Conservation (phyloP, 2,797 vertebrate genomes). For the Schizopygopsis malacanthus region DNA sequence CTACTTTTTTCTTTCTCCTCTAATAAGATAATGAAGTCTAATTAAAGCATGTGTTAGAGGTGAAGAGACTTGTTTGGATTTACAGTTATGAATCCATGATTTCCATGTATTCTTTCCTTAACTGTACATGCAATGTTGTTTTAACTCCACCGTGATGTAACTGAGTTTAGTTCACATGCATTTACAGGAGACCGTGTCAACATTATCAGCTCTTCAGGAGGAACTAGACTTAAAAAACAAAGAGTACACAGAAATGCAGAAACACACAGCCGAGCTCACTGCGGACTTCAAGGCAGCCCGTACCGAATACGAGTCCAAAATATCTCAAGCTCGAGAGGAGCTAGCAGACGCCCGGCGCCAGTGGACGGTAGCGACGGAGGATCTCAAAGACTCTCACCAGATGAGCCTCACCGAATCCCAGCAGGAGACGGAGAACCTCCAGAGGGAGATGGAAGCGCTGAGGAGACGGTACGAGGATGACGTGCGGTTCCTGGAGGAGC, state of each 20-base stretch:
- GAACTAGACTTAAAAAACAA: conserved; percentile 79
- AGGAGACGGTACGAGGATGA: conserved; percentile 82
- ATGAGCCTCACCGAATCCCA: conserved; percentile 78
- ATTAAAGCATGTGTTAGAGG: neutral
- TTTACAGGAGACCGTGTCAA: conserved; percentile 76
- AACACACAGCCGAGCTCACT: conserved; percentile 69
- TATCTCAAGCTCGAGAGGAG: conserved; percentile 77
- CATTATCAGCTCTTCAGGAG: conserved; percentile 75
- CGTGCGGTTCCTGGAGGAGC: conserved; percentile 80
- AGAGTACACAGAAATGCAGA: conserved; percentile 74
- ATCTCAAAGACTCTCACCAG: conserved; percentile 79
- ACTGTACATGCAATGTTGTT: too few species aligned
- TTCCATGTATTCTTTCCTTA: neutral
- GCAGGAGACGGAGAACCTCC: conserved; percentile 82
- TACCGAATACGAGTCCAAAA: conserved; percentile 77
- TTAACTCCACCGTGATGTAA: neutral
- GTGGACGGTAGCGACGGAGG: conserved; percentile 74
- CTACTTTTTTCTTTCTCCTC: neutral
- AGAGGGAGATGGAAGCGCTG: conserved; percentile 81
- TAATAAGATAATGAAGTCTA: neutral
- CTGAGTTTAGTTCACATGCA: neutral
- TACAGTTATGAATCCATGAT: neutral
- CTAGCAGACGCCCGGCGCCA: conserved; percentile 73
- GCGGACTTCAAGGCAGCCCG: conserved; percentile 69
- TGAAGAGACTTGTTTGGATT: neutral